These are phyloP conservation scores for Dendrolimus kikuchii DNA, from an alignment of 1,140 invertebrate genomes.

Conservation along the genomic window DNA sequence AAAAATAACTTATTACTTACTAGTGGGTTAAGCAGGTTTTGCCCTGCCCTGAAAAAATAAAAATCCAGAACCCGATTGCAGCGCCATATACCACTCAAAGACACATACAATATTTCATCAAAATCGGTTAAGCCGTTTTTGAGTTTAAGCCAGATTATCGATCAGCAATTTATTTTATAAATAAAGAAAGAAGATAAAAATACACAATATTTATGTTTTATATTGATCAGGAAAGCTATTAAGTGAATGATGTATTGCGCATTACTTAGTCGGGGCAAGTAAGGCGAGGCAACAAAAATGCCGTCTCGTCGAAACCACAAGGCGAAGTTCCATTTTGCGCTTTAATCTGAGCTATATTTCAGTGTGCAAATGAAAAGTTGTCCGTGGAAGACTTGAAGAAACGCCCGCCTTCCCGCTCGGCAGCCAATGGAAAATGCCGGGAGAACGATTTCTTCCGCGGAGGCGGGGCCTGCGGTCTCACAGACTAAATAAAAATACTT, in stretches of 20 bases:
- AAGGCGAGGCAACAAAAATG: slow-evolving; percentile 32
- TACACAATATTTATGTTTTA: not conserved
- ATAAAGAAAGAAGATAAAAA: not conserved
- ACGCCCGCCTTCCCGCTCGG: slow-evolving; percentile 46
- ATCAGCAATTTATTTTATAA: no score
- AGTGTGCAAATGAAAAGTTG: slow-evolving; percentile 70
- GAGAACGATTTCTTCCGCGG: slow-evolving; percentile 59
- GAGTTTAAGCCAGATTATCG: no score
- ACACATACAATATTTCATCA: no score
- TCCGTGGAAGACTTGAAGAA: slow-evolving; percentile 47
- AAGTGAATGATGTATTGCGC: slow-evolving; percentile 32
- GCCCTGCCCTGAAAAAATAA: no score
- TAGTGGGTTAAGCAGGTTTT: no score
- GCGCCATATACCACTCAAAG: no score
- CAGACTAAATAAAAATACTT: slow-evolving; percentile 61
- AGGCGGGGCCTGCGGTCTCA: slow-evolving; percentile 61
- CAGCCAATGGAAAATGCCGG: slow-evolving; percentile 65
- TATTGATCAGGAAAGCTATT: slow-evolving; percentile 13
- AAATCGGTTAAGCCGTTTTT: no score
- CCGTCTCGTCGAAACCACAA: slow-evolving; percentile 49
- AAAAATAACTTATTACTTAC: no score
- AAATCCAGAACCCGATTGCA: no score
- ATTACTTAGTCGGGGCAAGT: slow-evolving; percentile 15
- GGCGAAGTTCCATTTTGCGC: slow-evolving; percentile 48
- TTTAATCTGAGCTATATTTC: slow-evolving; percentile 65